phyloP scores from a whole-genome alignment of 2,888 invertebrate genomes.

The Epicampocera succincta region DNA sequence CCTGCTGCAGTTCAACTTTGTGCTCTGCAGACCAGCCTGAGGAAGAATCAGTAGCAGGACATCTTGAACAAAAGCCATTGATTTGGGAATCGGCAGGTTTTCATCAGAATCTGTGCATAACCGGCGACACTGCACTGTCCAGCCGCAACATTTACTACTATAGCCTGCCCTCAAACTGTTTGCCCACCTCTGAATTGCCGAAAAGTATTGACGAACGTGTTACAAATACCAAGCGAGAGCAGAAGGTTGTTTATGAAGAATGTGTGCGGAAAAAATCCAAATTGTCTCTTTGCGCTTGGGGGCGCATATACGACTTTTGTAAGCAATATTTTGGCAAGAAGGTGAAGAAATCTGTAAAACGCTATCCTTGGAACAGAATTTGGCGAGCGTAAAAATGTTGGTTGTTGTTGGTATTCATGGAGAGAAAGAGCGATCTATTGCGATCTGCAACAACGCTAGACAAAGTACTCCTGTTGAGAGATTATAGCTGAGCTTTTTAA shows the following conservation, averaged over 20 bases:
- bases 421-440: too few species aligned
- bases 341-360: constrained; percentile 24
- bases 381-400: neutral
- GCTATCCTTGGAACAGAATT: constrained; percentile 30
- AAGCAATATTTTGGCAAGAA: constrained; percentile 18
- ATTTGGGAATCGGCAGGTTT: neutral
- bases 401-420: neutral
- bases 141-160: too few species aligned
- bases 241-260: neutral
- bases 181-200: too few species aligned
- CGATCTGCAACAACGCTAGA: too few species aligned
- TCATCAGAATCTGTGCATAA: too few species aligned
- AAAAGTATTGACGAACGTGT: neutral
- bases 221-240: neutral
- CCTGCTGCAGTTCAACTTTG: constrained; percentile 19
- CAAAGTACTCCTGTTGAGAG: too few species aligned
- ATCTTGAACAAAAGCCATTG: constrained; percentile 44
- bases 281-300: neutral
- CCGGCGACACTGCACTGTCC: too few species aligned
- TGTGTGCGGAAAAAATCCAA: neutral
- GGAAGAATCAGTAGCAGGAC: constrained; percentile 41
- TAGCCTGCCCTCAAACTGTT: too few species aligned
- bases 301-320: constrained; percentile 24
- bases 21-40: constrained; percentile 32
- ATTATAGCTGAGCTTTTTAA: too few species aligned